Base-by-base conservation (phyloP, 2,113 vertebrate species). In the Rhinoptilus africanus region DNA sequence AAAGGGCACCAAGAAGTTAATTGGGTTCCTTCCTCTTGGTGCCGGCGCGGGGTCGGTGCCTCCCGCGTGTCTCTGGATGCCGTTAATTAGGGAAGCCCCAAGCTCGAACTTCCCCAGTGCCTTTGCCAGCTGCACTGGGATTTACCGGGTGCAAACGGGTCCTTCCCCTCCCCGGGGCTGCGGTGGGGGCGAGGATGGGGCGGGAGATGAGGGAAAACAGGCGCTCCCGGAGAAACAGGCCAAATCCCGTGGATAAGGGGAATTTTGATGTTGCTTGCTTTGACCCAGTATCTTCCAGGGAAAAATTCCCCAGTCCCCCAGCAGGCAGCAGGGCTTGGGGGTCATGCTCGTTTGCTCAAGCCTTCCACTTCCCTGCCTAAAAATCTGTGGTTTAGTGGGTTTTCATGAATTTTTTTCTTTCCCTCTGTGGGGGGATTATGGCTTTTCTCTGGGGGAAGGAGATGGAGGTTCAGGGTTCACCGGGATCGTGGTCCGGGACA, bases 31-130 rank as follows among this genome's bases (percentile, higher is more conserved):
- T n/a, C 72, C 75, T 4, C 81, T 74, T 9, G 83, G 54, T 32
- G 75, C 28, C 0, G 2, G 28, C 28, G 63, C 1, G 0, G 43
- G 69, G 35, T 28, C 3, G 4, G 39, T 5, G 81, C 35, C 50
- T 62, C 54, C 88, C 3, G 22, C 4, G 2, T 4, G 10, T 10
- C 37, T 76, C 94, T 26, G 92, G 14, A 10, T 0, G 2, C 41
- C 2, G 35, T 34, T 39, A 15, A 78, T 74, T 48, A 57, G 28
- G 88, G 74, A 85, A 92, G 18, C 15, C 4, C 30, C 59, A 12
- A 43, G 14, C 14, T 4, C 6, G 32, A 68, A 12, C 53, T 87
- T 73, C 63, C 53, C 76, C 23, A 1, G 41, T 0, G 56, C 79
- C 39, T 62, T 45, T 3, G 10, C 24, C 54, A 20, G 68, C 63